Base-by-base conservation (phyloP, 2,797 vertebrate genomes). In the Pangasius sanitwongsei region DNA sequence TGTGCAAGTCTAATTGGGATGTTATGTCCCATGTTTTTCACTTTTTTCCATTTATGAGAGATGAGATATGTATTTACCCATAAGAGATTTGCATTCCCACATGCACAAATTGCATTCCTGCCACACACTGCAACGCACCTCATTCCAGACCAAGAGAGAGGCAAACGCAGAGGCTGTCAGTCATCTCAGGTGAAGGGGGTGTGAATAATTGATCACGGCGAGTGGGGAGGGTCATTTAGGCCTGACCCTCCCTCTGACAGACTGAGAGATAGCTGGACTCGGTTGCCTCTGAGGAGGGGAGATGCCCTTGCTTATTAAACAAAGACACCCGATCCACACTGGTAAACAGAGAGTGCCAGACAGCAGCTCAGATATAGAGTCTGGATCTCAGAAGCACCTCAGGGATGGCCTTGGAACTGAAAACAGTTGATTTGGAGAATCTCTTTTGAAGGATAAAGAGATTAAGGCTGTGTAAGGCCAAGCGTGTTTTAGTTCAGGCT, bases 301-400 rank as follows among this genome's bases (percentile, higher is more conserved):
- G 92, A 91, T 87, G 89, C 87, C 89, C 91, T 85, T 87, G 83
- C 91, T 95, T 96, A 95, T 96, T 94, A 95, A 95, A 94, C 92
- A 93, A 92, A 92, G 96, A 95, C 94, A 97, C 92, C 92, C 63
- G 95, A 96, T 95, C 95, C 69, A 90, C 41, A 44, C 1, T 57
- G 83, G 57, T 96, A 95, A 96, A 95, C 94, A 92, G 95, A 96
- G 94, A 94, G 91, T 89, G 78, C 28, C 91, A 90, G 91, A 94
- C 91, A 93, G 91, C 93, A 94, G 93, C 88, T 83, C 89, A 77
- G 92, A 65, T 91, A 3, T 83, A 89, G 90, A 92, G 95, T 94
- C 94, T 95, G 93, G 92, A 94, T 63, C 74, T 82, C 55, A 72
- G 41, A 72, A 31, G 34, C 69, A 34, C 83, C 28, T 55, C 31